Conservation (phyloP, 1,140 invertebrate genomes). For the Camponotus vicinus region DNA sequence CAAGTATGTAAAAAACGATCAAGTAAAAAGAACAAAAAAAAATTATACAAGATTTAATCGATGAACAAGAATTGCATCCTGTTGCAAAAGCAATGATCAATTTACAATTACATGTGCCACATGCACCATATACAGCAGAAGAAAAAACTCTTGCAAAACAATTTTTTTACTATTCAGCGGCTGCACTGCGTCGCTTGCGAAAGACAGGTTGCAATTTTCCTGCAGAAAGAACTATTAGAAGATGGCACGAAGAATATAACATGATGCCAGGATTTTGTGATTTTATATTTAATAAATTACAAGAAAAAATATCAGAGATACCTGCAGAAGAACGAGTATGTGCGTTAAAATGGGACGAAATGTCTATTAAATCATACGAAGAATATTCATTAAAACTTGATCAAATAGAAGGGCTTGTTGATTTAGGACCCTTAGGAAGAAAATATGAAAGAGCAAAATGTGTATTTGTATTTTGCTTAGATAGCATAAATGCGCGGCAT, state of each 20-base stretch:
- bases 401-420: slow-evolving; percentile 8
- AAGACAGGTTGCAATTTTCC: slow-evolving; percentile 3
- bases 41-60: not conserved
- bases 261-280: slow-evolving; percentile 24
- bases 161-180: slow-evolving; percentile 6
- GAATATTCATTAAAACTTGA: not conserved
- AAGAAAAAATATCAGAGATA: not conserved
- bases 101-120: not conserved
- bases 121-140: not conserved
- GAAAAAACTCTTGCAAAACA: not conserved
- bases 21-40: not conserved
- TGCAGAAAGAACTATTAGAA: not conserved
- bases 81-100: not conserved
- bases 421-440: slow-evolving; percentile 3
- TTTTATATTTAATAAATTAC: slow-evolving; percentile 4
- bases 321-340: not conserved
- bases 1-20: not conserved
- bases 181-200: not conserved
- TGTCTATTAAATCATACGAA: slow-evolving; percentile 1
- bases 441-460: not conserved
- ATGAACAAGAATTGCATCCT: not conserved
- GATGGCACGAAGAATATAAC: slow-evolving; percentile 21
- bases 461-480: not conserved
- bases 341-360: slow-evolving; percentile 11
- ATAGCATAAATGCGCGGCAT: not conserved